These are phyloP conservation scores for Drosophila ercepeae DNA, from an alignment of 1,140 invertebrate genomes.

Conservation along the genomic window DNA sequence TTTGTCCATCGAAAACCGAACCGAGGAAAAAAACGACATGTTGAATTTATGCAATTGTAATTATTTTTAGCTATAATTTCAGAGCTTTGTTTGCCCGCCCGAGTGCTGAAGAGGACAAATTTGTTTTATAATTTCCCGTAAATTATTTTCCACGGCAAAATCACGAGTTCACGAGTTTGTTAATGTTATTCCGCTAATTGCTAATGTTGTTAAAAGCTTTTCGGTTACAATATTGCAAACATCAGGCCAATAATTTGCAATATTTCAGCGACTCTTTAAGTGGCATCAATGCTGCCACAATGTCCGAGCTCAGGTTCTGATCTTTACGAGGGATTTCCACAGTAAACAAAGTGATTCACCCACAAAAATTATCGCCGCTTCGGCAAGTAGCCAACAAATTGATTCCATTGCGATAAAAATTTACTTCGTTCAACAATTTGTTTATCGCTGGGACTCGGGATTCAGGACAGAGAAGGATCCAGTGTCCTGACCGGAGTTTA, in stretches of 20 bases:
- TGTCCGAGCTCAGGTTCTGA: background rate
- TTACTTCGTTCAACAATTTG: slow-evolving; percentile 14
- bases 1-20: slow-evolving; percentile 2
- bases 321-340: background rate
- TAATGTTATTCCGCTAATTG: slow-evolving; percentile 31
- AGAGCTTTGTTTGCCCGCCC: slow-evolving; percentile 1
- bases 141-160: slow-evolving; percentile 16
- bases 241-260: background rate
- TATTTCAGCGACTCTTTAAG: background rate
- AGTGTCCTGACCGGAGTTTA: slow-evolving; percentile 14
- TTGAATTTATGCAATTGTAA: slow-evolving; percentile 21
- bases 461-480: background rate
- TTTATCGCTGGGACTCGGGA: slow-evolving; percentile 1
- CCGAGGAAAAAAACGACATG: background rate
- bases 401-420: slow-evolving; percentile 26
- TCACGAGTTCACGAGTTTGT: slow-evolving; percentile 18
- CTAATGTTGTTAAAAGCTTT: background rate
- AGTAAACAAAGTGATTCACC: slow-evolving; percentile 10
- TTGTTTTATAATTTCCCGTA: slow-evolving; percentile 1
- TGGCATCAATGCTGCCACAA: background rate
- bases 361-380: slow-evolving; percentile 13
- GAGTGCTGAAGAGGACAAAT: slow-evolving; percentile 18
- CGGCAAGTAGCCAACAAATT: slow-evolving; percentile 18
- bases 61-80: slow-evolving; percentile 9
- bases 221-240: background rate